phyloP scores from a whole-genome alignment of 1,140 invertebrate genomes.

The Lordiphosa stackelbergi region DNA sequence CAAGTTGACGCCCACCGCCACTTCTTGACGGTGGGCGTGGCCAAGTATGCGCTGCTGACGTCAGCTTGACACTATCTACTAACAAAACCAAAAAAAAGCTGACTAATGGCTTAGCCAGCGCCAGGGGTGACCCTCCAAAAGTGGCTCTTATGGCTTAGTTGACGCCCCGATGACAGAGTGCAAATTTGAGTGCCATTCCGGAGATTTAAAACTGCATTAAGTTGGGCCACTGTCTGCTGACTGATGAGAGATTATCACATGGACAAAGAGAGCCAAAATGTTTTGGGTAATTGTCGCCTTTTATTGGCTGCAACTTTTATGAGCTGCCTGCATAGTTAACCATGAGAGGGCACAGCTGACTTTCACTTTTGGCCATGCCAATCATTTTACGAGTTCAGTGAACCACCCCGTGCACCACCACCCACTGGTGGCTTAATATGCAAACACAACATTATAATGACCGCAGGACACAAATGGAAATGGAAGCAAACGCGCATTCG shows the following conservation, averaged over 20 bases:
- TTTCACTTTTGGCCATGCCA: constrained; percentile 51
- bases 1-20: constrained; percentile 18
- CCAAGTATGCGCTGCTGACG: constrained; percentile 32
- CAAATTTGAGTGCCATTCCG: constrained; percentile 25
- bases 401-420: constrained; percentile 22
- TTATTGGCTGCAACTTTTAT: constrained; percentile 68
- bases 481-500: constrained; percentile 24
- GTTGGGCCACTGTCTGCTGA: constrained; percentile 29
- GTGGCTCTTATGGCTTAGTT: constrained; percentile 33
- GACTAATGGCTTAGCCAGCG: constrained; percentile 28
- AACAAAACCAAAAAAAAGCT: constrained; percentile 8
- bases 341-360: constrained; percentile 21
- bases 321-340: constrained; percentile 55
- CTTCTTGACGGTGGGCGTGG: constrained; percentile 34
- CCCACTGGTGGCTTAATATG: constrained; percentile 44
- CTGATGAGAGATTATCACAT: constrained; percentile 25
- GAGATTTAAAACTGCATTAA: constrained; percentile 47
- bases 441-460: constrained; percentile 64
- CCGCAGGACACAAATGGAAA: constrained; percentile 67
- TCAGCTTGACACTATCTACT: constrained; percentile 41
- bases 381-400: constrained; percentile 60
- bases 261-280: constrained; percentile 22
- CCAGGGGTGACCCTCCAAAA: constrained; percentile 4
- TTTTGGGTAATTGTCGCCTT: constrained; percentile 44
- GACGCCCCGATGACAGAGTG: constrained; percentile 31